Evolutionary conservation across 2,888 invertebrate genomes (phyloP), one percentile per base, ranked within the genome.

Genomic region (Drosophila glabriapex): DNA sequence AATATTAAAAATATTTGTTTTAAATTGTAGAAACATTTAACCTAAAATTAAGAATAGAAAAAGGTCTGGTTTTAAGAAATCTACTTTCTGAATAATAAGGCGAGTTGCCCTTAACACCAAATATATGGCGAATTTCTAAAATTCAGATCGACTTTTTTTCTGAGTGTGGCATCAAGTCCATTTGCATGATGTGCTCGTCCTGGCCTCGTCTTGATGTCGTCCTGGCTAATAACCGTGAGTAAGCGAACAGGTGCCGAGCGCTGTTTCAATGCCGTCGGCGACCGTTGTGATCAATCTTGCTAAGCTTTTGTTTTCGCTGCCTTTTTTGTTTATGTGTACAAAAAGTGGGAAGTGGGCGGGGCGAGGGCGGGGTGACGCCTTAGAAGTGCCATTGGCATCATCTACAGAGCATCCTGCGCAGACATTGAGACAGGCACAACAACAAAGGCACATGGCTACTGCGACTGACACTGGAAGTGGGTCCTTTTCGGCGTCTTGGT

Each of bases 261-360:
- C 29, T 53, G 55, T 60, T 59, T 54, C 59, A 66, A 59, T 53
- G 74, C 70, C 65, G 43, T 43, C 52, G 63, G 68, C 80, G 61
- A 71, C 70, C 58, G 64, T 69, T 85, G 91, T 91, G 91, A 91
- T 91, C 91, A 91, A 91, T 91, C 92, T 91, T 89, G 91, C 80
- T 89, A 90, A 91, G 91, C 91, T 87, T 90, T 91, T 91, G 91
- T 91, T 91, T 90, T 90, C 82, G 82, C 91, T 85, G 79, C 85
- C 79, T 83, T 85, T 87, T 87, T 90, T 91, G 78, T 85, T 73
- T 78, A 70, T 84, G 77, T 55, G 55, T 25, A 55, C 35, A 35
- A 55, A 25, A 54, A 12, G 16, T 22, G 22, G 2, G 56, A 29
- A 81, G 68, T 69, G 69, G 82, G 76, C 50, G 59, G 35, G 28